These are phyloP conservation scores for Slavum lentiscoides DNA, from an alignment of 2,888 invertebrate genomes.

Conservation along the genomic window DNA sequence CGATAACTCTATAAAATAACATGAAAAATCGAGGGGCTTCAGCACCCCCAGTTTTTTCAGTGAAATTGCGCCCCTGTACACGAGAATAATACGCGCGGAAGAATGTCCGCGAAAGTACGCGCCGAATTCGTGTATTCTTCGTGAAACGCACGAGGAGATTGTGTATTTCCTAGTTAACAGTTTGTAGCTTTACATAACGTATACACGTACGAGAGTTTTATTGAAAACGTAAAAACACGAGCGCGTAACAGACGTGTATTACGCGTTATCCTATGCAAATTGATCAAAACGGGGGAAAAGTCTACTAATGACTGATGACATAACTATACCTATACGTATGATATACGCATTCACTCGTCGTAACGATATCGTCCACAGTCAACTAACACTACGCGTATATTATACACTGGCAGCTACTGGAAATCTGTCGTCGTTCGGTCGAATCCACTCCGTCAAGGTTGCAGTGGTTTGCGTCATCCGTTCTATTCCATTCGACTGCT, in stretches of 20 bases:
- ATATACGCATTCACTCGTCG: neutral
- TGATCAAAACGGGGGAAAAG: neutral
- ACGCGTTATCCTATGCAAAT: neutral
- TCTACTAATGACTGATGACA: neutral
- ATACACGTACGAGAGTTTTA: too few relatives aligned
- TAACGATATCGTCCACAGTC: neutral
- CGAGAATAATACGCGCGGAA: too few relatives aligned
- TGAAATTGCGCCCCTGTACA: too few relatives aligned
- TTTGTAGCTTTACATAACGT: too few relatives aligned
- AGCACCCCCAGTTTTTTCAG: too few relatives aligned
- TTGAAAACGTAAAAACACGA: too few relatives aligned
- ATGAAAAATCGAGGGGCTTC: too few relatives aligned
- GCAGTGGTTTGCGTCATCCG: slow-evolving; percentile 17
- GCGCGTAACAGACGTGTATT: neutral
- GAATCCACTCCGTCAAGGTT: slow-evolving; percentile 25
- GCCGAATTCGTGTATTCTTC: too few relatives aligned
- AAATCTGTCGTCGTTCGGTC: neutral
- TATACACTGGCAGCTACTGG: neutral
- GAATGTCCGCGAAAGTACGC: too few relatives aligned
- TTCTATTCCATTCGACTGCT: neutral
- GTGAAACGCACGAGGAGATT: too few relatives aligned
- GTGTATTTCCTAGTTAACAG: too few relatives aligned
- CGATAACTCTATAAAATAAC: too few relatives aligned
- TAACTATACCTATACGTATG: neutral
- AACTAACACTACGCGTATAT: neutral